Conservation (phyloP, 2,888 invertebrate genomes). For the Diarsia mendica region DNA sequence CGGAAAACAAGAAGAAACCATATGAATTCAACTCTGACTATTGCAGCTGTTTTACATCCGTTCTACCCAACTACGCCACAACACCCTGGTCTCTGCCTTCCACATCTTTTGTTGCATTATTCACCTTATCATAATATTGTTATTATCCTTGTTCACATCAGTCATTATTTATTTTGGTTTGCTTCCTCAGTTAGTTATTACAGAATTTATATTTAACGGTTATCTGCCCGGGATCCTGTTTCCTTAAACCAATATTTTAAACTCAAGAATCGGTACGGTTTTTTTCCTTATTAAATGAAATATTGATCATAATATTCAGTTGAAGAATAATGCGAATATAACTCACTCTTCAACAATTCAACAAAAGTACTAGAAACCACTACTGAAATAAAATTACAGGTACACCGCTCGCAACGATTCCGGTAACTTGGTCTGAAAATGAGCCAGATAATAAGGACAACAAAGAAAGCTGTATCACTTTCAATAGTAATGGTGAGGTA, state of each 20-base stretch:
- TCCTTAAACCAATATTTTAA: not conserved
- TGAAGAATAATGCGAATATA: not conserved
- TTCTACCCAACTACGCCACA: too few species aligned
- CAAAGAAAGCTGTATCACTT: not conserved
- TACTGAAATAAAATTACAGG: constrained; percentile 41
- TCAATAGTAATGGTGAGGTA: not conserved
- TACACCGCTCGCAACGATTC: constrained; percentile 42
- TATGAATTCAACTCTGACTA: not conserved
- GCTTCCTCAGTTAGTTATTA: not conserved
- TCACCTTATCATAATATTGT: not conserved
- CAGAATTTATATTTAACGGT: not conserved
- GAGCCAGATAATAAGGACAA: constrained; percentile 5
- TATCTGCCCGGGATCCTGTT: not conserved
- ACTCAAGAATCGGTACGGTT: not conserved
- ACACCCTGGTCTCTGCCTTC: not conserved
- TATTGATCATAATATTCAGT: not conserved
- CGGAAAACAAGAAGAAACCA: not conserved
- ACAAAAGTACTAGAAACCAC: not conserved
- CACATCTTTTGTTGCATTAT: not conserved
- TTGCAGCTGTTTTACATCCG: not conserved
- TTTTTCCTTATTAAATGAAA: not conserved
- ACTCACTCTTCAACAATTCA: not conserved
- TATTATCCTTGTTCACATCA: not conserved
- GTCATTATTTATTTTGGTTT: not conserved
- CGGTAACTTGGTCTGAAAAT: constrained; percentile 46